These are phyloP conservation scores for Agrotis exclamationis DNA, from an alignment of 2,888 invertebrate genomes.

Conservation along the genomic window DNA sequence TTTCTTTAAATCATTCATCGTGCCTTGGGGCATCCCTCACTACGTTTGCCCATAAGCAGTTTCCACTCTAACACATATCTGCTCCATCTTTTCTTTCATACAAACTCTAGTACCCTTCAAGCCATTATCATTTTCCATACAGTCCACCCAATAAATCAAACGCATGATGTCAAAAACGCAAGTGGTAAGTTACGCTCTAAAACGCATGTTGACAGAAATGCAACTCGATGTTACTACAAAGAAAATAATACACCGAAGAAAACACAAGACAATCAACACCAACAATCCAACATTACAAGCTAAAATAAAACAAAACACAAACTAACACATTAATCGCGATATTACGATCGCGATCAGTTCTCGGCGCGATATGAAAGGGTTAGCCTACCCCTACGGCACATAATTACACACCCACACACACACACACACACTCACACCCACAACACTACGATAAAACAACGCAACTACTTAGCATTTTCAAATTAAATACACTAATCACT, in stretches of 20 bases:
- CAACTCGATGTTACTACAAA: too few species aligned
- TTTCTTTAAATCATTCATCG: too few species aligned
- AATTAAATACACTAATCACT: conserved; percentile 91
- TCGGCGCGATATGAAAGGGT: conserved; percentile 86
- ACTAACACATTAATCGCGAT: conserved; percentile 83
- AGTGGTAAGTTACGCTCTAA: too few species aligned
- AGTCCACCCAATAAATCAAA: too few species aligned
- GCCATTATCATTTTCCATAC: too few species aligned
- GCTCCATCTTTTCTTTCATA: too few species aligned
- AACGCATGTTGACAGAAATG: too few species aligned
- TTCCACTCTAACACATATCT: too few species aligned
- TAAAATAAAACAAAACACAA: conserved; percentile 72
- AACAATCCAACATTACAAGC: conserved; percentile 51
- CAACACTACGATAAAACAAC: conserved; percentile 87
- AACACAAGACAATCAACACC: conserved; percentile 25
- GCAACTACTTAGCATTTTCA: conserved; percentile 91
- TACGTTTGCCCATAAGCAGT: too few species aligned
- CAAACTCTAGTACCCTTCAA: too few species aligned
- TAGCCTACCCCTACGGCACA: conserved; percentile 81
- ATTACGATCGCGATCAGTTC: conserved; percentile 85
- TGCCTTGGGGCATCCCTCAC: too few species aligned
- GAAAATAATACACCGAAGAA: not conserved
- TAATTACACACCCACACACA: conserved; percentile 83
- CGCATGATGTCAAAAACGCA: too few species aligned
- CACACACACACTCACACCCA: conserved; percentile 69